phyloP scores from a whole-genome alignment of 1,140 invertebrate genomes.

The Cotesia glomerata region DNA sequence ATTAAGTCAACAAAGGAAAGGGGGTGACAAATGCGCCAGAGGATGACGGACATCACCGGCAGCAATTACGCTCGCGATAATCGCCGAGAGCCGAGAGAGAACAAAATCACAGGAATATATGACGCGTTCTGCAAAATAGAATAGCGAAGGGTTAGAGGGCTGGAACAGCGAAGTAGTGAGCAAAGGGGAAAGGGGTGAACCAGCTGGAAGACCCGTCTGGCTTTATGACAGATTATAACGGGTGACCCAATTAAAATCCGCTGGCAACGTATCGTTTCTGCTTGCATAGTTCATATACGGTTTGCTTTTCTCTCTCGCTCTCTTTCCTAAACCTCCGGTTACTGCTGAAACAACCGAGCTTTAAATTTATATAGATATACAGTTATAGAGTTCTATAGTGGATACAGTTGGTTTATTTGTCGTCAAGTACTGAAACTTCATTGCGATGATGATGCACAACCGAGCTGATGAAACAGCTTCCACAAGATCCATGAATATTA shows the following conservation, averaged over 20 bases:
- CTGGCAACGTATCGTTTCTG: conserved; percentile 15
- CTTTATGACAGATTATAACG: conserved; percentile 21
- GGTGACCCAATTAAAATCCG: conserved; percentile 26
- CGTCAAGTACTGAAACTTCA: too few relatives aligned
- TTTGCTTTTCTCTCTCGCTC: not conserved
- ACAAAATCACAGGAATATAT: not conserved
- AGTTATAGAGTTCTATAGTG: too few relatives aligned
- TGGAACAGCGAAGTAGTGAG: not conserved
- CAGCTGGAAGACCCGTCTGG: conserved; percentile 15
- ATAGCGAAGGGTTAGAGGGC: not conserved
- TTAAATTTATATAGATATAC: too few relatives aligned
- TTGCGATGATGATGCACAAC: too few relatives aligned
- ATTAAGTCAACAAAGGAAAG: not conserved
- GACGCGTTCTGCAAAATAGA: not conserved
- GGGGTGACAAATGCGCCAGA: not conserved
- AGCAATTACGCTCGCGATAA: conserved; percentile 10
- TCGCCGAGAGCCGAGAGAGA: not conserved
- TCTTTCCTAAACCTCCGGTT: not conserved
- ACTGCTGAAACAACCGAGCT: too few relatives aligned
- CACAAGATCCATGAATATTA: too few relatives aligned
- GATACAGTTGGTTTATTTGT: too few relatives aligned
- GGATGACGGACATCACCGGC: conserved; percentile 9
- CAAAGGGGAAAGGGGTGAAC: not conserved
- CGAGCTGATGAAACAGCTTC: too few relatives aligned
- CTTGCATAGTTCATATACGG: conserved; percentile 5